Conservation (phyloP, 2,888 invertebrate species). For the Ophioninae sp. region DNA sequence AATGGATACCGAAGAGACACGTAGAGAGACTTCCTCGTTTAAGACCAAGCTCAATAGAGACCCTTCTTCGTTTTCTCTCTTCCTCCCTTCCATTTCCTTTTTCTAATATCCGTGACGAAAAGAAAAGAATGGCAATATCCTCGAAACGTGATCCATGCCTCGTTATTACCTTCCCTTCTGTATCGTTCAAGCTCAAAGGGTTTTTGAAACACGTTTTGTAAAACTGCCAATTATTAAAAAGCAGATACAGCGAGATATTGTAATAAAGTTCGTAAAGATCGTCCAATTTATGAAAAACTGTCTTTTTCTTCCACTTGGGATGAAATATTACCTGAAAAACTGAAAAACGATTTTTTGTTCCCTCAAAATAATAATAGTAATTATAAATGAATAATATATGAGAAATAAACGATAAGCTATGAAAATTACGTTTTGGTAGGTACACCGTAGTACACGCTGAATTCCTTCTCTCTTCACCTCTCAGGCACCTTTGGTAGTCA, state of each 20-base stretch:
- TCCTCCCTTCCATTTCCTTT: slow-evolving; percentile 25
- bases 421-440: not conserved
- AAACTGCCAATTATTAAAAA: too few species aligned
- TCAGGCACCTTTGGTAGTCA: too few species aligned
- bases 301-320: too few species aligned
- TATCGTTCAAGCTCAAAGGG: slow-evolving; percentile 7
- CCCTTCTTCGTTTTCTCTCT: slow-evolving; percentile 1
- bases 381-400: not conserved
- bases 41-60: slow-evolving; percentile 43
- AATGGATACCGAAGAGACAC: slow-evolving; percentile 17
- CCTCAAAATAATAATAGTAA: not conserved
- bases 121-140: slow-evolving; percentile 22
- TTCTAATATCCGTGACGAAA: slow-evolving; percentile 34
- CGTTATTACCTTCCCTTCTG: slow-evolving; percentile 30
- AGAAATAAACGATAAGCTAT: not conserved
- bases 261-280: too few species aligned
- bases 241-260: too few species aligned
- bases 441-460: too few species aligned
- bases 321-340: too few species aligned
- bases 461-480: too few species aligned
- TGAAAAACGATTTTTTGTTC: not conserved
- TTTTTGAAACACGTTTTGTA: too few species aligned
- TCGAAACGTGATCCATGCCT: slow-evolving; percentile 35
- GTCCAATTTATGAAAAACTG: too few species aligned
- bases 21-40: slow-evolving; percentile 25